Evolutionary conservation across 2,797 vertebrate species (phyloP).

Genomic region (Enteromius mattozi): DNA sequence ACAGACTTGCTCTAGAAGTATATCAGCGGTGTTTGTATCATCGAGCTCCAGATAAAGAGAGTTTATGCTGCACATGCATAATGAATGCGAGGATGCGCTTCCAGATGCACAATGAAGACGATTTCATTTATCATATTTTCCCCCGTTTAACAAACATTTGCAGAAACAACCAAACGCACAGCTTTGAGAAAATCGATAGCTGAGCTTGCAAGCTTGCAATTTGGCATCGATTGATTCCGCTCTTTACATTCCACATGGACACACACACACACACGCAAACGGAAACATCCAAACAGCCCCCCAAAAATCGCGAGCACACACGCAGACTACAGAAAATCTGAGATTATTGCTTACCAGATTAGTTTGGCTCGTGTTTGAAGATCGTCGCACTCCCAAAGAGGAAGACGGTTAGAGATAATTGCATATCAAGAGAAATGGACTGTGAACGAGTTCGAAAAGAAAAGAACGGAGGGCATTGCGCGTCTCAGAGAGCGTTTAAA

Average conservation of each 20-base stretch:
- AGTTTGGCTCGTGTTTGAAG: conserved; percentile 58
- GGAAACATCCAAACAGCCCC: conserved; percentile 22
- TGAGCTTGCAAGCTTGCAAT: conserved; percentile 57
- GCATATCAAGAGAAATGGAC: conserved; percentile 42
- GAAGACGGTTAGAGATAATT: conserved; percentile 61
- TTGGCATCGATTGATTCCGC: conserved; percentile 45
- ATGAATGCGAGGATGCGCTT: conserved; percentile 46
- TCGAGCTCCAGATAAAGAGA: conserved; percentile 36
- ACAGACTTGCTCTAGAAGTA: background rate
- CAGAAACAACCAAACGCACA: conserved; percentile 17
- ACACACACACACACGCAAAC: background rate
- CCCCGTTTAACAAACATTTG: conserved; percentile 13
- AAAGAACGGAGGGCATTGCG: conserved; percentile 30
- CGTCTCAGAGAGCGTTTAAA: conserved; percentile 22
- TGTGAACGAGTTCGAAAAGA: conserved; percentile 44
- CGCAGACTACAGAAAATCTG: conserved; percentile 14
- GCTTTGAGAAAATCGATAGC: conserved; percentile 41
- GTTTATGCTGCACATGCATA: conserved; percentile 40
- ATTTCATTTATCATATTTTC: background rate
- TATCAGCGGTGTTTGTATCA: conserved; percentile 17
- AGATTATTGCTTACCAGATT: conserved; percentile 57
- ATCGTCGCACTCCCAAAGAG: conserved; percentile 69
- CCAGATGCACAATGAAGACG: conserved; percentile 31
- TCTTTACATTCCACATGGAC: conserved; percentile 49
- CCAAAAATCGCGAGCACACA: conserved; percentile 19